phyloP scores from a whole-genome alignment of 1,140 invertebrate genomes.

The Drosophila repletoides region DNA sequence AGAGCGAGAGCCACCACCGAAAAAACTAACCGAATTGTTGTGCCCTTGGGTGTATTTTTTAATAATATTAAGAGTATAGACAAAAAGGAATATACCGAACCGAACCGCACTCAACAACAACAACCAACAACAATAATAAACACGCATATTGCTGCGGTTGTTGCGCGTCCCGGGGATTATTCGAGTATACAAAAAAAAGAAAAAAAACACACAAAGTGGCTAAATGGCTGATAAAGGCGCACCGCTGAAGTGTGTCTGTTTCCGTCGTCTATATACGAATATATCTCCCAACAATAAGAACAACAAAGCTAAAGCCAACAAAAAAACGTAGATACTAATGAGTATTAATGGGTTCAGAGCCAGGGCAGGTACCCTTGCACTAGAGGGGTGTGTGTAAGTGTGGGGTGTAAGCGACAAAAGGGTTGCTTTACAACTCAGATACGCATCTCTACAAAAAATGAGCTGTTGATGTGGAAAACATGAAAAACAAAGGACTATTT shows the following conservation, averaged over 20 bases:
- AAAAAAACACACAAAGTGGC: conserved; percentile 59
- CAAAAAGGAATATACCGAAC: conserved; percentile 40
- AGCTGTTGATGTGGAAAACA: conserved; percentile 32
- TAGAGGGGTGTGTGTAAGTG: conserved; percentile 14
- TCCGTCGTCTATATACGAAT: not conserved
- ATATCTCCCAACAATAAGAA: not conserved
- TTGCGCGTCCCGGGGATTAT: conserved; percentile 56
- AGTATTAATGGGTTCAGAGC: conserved; percentile 72
- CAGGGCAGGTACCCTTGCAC: conserved; percentile 24
- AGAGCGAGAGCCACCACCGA: conserved; percentile 49
- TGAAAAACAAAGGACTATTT: conserved; percentile 5
- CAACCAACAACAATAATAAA: conserved; percentile 63
- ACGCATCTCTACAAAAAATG: conserved; percentile 44
- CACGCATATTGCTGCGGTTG: conserved; percentile 75
- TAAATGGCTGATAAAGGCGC: conserved; percentile 78
- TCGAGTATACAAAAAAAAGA: no score
- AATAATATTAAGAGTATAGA: conserved; percentile 79
- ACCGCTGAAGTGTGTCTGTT: conserved; percentile 40
- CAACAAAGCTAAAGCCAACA: not conserved
- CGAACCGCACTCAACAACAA: conserved; percentile 32
- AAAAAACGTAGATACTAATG: conserved; percentile 66
- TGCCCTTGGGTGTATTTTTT: conserved; percentile 77
- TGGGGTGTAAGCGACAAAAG: conserved; percentile 57
- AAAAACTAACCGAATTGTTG: conserved; percentile 71
- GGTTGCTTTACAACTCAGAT: conserved; percentile 57